Percentiles rank a stretch among this genome's conserved stretches.
Conservation (phyloP, 1,140 invertebrate genomes). For the Drosophila subpulchrella region DNA sequence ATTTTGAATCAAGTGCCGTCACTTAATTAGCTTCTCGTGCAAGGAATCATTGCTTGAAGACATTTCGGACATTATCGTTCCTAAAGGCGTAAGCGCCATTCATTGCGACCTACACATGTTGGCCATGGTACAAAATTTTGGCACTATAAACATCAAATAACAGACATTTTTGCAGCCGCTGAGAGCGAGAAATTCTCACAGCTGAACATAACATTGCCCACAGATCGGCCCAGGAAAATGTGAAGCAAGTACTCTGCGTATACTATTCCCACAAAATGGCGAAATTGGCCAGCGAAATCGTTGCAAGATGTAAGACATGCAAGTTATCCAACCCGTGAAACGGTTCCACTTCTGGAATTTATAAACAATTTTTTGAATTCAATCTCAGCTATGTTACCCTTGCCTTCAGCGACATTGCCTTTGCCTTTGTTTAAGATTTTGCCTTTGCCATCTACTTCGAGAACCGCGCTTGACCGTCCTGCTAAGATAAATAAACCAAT, state of each 20-base stretch:
- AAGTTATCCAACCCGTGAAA: too few relatives aligned
- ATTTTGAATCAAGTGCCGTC: not conserved
- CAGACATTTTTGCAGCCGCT: not conserved
- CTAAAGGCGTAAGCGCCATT: slow-evolving; percentile 3
- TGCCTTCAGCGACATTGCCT: too few relatives aligned
- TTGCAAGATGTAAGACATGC: slow-evolving; percentile 32
- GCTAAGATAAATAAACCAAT: too few relatives aligned
- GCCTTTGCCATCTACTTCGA: too few relatives aligned
- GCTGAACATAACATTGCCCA: too few relatives aligned
- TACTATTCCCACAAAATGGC: slow-evolving; percentile 30
- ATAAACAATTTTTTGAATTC: too few relatives aligned
- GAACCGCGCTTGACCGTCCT: too few relatives aligned
- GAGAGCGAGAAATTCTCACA: not conserved
- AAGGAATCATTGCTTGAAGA: not conserved
- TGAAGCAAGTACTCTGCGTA: slow-evolving; percentile 18
- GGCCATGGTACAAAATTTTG: not conserved
- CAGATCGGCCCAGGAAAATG: slow-evolving; percentile 3
- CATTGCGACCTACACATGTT: not conserved
- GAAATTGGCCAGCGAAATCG: slow-evolving; percentile 24
- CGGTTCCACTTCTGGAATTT: too few relatives aligned
- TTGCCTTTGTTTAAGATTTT: too few relatives aligned
- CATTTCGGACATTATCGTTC: not conserved
- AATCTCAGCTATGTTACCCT: too few relatives aligned
- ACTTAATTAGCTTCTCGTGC: not conserved
- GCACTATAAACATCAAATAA: not conserved